Evolutionary conservation across 2,113 vertebrate genomes (phyloP).

Genomic region (Coracopsis vasa): DNA sequence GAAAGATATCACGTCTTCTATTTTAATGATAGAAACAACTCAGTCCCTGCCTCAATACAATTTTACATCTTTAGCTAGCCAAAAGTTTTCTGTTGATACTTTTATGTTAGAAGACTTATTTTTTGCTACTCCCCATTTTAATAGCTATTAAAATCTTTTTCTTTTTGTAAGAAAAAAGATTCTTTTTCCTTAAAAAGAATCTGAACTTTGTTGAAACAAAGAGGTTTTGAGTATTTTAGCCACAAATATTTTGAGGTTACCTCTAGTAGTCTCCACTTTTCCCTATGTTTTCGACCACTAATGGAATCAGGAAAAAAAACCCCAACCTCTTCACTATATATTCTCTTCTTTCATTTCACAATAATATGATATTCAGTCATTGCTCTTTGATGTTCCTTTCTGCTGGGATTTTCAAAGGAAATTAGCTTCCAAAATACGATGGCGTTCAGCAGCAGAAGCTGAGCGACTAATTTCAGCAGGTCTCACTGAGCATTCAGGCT

Average conservation of each 20-base stretch:
- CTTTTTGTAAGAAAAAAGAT: not conserved
- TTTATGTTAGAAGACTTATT: not conserved
- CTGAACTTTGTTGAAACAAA: not conserved
- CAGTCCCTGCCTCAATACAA: not conserved
- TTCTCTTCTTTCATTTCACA: slow-evolving; percentile 34
- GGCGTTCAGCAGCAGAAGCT: not conserved
- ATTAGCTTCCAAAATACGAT: not conserved
- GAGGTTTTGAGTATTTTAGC: not conserved
- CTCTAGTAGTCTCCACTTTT: not conserved
- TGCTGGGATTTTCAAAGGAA: slow-evolving; percentile 52
- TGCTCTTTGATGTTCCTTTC: slow-evolving; percentile 35
- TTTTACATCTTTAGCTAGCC: not conserved
- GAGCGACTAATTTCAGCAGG: not conserved
- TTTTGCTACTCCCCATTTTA: not conserved
- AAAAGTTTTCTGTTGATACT: not conserved
- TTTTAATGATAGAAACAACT: not conserved
- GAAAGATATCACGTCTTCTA: not conserved
- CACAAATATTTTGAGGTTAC: not conserved
- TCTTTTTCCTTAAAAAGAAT: not conserved
- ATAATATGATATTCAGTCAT: not conserved
- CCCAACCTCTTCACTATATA: not conserved
- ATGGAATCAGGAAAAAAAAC: not conserved
- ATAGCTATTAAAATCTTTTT: not conserved
- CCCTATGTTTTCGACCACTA: not conserved
- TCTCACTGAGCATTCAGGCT: not conserved